Percentiles rank a stretch among this genome's conserved stretches.
phyloP scores from a whole-genome alignment of 2,113 vertebrate genomes.

The Myxocyprinus asiaticus region DNA sequence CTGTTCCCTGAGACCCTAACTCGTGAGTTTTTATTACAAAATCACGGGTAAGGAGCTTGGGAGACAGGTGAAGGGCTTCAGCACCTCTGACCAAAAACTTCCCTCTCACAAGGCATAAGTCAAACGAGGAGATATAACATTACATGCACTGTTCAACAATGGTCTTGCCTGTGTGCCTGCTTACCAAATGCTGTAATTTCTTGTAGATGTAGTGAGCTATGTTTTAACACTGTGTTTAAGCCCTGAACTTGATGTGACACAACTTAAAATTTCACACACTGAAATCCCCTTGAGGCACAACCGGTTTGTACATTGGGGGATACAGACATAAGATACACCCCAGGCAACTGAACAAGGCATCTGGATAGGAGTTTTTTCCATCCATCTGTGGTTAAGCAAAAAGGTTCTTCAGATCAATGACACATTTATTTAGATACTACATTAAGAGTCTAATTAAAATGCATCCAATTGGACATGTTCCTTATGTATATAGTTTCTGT shows the following conservation, averaged over 20 bases:
- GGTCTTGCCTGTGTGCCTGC: too few relatives aligned
- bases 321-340: background rate
- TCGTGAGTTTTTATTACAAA: conserved; percentile 87
- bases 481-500: background rate
- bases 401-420: background rate
- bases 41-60: conserved; percentile 95
- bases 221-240: background rate
- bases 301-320: background rate
- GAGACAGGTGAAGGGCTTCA: conserved; percentile 90
- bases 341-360: background rate
- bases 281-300: background rate
- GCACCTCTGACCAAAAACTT: conserved; percentile 74
- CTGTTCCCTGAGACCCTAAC: conserved; percentile 97
- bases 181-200: too few relatives aligned
- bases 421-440: conserved; percentile 16
- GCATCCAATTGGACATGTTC: conserved; percentile 34
- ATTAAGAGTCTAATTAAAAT: background rate
- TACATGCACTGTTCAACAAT: background rate
- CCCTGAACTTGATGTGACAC: background rate
- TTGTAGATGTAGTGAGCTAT: too few relatives aligned
- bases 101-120: background rate
- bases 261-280: background rate
- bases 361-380: background rate
- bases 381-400: background rate
- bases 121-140: background rate